Conservation (phyloP, 92 coral and sea anemone genomes). For the Porites evermanni region DNA sequence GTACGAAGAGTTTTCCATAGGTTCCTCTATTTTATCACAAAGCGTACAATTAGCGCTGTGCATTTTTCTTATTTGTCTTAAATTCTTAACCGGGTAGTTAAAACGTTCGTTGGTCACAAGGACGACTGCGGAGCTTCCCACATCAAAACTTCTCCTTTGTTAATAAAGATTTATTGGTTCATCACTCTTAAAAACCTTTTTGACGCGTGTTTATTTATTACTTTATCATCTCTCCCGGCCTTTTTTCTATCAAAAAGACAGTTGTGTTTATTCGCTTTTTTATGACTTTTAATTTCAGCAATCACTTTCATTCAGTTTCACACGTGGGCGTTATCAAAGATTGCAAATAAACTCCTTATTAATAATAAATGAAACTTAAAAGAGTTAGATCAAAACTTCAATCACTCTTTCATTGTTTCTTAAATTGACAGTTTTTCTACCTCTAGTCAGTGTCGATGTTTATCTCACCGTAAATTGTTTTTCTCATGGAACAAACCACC, state of each 20-base stretch:
- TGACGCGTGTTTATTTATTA: neutral
- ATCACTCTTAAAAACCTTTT: neutral
- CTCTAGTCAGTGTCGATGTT: neutral
- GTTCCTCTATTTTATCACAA: neutral
- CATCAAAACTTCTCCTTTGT: neutral
- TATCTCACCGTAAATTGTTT: neutral
- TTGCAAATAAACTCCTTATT: neutral
- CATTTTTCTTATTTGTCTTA: neutral
- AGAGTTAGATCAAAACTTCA: neutral
- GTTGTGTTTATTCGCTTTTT: neutral
- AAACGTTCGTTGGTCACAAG: neutral
- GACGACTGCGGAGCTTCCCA: neutral
- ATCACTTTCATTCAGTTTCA: neutral
- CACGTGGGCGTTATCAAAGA: neutral
- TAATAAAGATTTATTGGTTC: neutral
- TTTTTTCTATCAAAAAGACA: neutral
- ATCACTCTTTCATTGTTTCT: too few species aligned
- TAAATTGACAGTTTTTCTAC: too few species aligned
- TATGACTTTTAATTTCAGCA: too few species aligned
- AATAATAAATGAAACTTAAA: neutral
- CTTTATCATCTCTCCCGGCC: neutral
- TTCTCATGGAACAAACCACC: neutral
- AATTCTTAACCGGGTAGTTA: neutral
- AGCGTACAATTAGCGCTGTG: neutral
- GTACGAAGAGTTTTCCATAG: constrained; percentile 2